phyloP scores from a whole-genome alignment of 2,113 vertebrate species.

The Accipiter cooperii region DNA sequence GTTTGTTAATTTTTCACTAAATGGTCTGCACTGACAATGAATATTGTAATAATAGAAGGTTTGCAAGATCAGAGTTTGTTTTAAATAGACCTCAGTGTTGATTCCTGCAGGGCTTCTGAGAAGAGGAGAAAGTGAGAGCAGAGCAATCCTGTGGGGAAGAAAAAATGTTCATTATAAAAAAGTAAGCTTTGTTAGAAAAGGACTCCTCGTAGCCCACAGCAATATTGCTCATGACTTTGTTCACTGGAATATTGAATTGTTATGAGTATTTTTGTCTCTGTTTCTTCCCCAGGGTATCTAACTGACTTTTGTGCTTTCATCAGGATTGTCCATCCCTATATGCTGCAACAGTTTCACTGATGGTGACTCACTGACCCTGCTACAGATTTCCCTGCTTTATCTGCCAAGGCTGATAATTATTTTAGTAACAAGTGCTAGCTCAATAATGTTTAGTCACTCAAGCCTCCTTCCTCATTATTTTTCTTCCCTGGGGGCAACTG shows the following conservation, averaged over 20 bases:
- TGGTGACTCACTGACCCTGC: not conserved
- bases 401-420: conserved; percentile 27
- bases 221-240: not conserved
- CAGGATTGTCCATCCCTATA: not conserved
- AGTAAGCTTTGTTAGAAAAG: not conserved
- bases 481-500: conserved; percentile 15
- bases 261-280: not conserved
- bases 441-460: not conserved
- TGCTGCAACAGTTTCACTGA: not conserved
- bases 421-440: conserved; percentile 42
- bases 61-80: not conserved
- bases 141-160: not conserved
- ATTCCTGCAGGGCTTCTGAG: not conserved
- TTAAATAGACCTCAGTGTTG: not conserved
- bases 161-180: not conserved
- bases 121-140: not conserved
- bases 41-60: not conserved
- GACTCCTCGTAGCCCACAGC: not conserved
- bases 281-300: not conserved
- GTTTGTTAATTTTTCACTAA: not conserved
- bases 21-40: not conserved
- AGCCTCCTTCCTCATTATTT: conserved; percentile 29
- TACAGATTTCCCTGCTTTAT: conserved; percentile 11
- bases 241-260: not conserved
- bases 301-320: conserved; percentile 12